Percentiles rank a stretch among this genome's conserved stretches.
phyloP scores from a whole-genome alignment of 1,140 invertebrate species.

The Euura saliciscinereae region DNA sequence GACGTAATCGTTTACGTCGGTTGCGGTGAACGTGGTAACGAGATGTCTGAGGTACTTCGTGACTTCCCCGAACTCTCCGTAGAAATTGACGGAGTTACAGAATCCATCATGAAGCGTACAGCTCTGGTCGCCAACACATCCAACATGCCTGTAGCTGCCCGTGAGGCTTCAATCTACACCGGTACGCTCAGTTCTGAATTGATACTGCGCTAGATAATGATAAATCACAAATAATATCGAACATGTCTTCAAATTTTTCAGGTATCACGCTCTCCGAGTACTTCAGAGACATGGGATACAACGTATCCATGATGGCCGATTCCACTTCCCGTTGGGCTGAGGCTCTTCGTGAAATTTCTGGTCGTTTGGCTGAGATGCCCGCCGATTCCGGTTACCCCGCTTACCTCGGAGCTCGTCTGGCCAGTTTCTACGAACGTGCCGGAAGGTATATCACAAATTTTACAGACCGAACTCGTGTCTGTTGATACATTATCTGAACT shows the following conservation, averaged over 20 bases:
- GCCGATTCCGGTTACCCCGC: slow-evolving; percentile 99
- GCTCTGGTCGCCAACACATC: slow-evolving; percentile 99
- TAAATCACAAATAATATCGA: not conserved
- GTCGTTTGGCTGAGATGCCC: slow-evolving; percentile 99
- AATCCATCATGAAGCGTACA: slow-evolving; percentile 99
- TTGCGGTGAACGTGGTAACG: slow-evolving; percentile 88
- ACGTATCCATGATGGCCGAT: slow-evolving; percentile 99
- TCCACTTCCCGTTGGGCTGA: slow-evolving; percentile 99
- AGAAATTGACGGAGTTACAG: slow-evolving; percentile 94
- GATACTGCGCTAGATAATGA: slow-evolving; percentile 7
- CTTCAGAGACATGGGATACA: slow-evolving; percentile 99
- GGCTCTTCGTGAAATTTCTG: slow-evolving; percentile 99
- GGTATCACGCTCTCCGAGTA: slow-evolving; percentile 98
- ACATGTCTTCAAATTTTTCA: slow-evolving; percentile 39
- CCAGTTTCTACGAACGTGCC: slow-evolving; percentile 99
- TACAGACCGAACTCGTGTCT: not conserved
- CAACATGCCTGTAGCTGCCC: slow-evolving; percentile 99
- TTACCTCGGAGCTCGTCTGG: slow-evolving; percentile 96
- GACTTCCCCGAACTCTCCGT: slow-evolving; percentile 98
- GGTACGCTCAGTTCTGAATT: slow-evolving; percentile 59
- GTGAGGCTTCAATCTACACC: slow-evolving; percentile 99
- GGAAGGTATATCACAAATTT: slow-evolving; percentile 63
- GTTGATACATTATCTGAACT: not conserved
- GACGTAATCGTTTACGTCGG: slow-evolving; percentile 99
- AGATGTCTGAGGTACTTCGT: slow-evolving; percentile 90